A percentile compares a stretch with the other conserved stretches of the same genome.
Evolutionary conservation across 2,888 invertebrate genomes (phyloP).

Genomic region (Acrobasis repandana): DNA sequence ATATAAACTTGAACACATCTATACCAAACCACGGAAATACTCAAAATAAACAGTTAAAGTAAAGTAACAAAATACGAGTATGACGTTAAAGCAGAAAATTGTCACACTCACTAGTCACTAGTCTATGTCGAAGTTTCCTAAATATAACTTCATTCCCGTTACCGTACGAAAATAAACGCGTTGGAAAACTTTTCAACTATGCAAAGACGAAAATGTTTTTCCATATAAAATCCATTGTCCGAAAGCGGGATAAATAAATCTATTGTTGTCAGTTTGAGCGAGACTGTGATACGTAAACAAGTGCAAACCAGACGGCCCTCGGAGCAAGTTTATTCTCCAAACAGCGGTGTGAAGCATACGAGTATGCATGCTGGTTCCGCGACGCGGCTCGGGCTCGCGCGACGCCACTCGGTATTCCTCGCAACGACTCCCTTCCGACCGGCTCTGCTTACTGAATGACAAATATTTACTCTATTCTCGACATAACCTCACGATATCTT

Average conservation of each 20-base stretch:
- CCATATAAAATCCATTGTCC: conserved; percentile 34
- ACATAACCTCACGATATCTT: conserved; percentile 51
- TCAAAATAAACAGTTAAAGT: background rate
- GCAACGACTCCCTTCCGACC: conserved; percentile 45
- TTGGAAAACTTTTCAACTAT: conserved; percentile 21
- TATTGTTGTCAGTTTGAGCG: conserved; percentile 53
- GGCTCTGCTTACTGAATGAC: conserved; percentile 57
- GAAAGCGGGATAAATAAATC: conserved; percentile 51
- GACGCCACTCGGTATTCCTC: conserved; percentile 31
- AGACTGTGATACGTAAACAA: conserved; percentile 66
- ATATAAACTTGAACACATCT: conserved; percentile 29
- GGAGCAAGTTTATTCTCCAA: conserved; percentile 70
- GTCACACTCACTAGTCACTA: conserved; percentile 24
- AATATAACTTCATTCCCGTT: conserved; percentile 22
- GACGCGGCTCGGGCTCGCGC: conserved; percentile 34
- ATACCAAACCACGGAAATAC: background rate
- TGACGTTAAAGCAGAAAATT: background rate
- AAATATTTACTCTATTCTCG: conserved; percentile 65
- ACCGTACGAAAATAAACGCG: conserved; percentile 22
- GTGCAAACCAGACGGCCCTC: conserved; percentile 51
- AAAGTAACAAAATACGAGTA: background rate
- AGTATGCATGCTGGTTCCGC: conserved; percentile 36
- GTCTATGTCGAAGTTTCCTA: background rate
- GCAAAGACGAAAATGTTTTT: conserved; percentile 28
- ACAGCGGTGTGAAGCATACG: conserved; percentile 47